Evolutionary conservation across 2,113 vertebrate species (phyloP), one percentile per base, ranked within the genome.

Genomic region (Gymnocephalus cernua): DNA sequence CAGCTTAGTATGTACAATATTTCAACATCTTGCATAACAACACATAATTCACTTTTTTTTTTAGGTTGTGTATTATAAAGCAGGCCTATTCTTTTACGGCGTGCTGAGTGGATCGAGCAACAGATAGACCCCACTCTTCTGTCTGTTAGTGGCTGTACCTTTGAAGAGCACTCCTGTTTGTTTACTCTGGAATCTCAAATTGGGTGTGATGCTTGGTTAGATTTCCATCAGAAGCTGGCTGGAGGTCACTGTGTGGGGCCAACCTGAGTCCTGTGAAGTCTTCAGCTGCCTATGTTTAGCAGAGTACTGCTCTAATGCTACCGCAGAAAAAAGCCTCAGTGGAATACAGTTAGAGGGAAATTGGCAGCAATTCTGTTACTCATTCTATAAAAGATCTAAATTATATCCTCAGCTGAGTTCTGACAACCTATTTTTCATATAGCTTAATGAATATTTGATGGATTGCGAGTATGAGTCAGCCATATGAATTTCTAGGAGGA

Each of bases 201-300:
- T 90, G 87, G 76, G 77, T 23, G 64, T 77, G 83, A 90, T 86
- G 88, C 88, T 92, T 88, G 91, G 91, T 91, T 92, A 90, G 91
- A 92, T 88, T 93, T 92, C 91, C 88, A 92, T 92, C 88, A 94
- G 90, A 76, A 86, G 68, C 82, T 78, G 78, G 72, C 75, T 83
- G 73, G 85, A 92, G 91, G 93, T 94, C 93, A 93, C 53, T 27
- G 61, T 57, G 79, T 27, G 85, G 78, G 71, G 63, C 79, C 80
- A 77, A 48, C 74, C 74, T 8, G 21, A 85, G 85, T 83, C 87
- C 88, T 79, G 74, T 90, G 80, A 90, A 85, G 83, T 84, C 87
- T 79, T 88, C 77, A 75, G 84, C 76, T 82, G 83, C 75, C 84
- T 81, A 45, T 77, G 73, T 88, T 89, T 58, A 87, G 73, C 77